phyloP scores from a whole-genome alignment of 1,140 invertebrate species.

The Nomia melanderi region DNA sequence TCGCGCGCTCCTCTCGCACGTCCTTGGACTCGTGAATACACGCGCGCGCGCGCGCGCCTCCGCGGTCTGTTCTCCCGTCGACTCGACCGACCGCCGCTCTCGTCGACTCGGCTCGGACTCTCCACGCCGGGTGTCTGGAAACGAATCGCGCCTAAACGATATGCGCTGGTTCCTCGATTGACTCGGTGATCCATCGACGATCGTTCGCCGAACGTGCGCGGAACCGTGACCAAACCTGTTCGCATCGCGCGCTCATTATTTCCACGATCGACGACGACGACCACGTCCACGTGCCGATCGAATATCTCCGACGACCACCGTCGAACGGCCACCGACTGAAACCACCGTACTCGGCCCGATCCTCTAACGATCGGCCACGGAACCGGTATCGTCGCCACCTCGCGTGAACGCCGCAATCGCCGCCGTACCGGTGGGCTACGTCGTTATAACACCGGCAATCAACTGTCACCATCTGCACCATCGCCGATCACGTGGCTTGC shows the following conservation, averaged over 20 bases:
- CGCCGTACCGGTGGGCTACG: conserved; percentile 39
- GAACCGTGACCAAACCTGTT: too few species aligned
- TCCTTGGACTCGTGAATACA: conserved; percentile 33
- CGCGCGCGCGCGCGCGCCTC: too few species aligned
- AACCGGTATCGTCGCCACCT: conserved; percentile 9
- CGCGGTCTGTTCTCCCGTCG: too few species aligned
- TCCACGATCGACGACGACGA: too few species aligned
- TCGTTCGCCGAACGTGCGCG: too few species aligned
- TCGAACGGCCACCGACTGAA: background rate
- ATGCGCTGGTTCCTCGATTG: too few species aligned
- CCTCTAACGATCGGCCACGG: conserved; percentile 10
- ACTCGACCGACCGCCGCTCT: too few species aligned
- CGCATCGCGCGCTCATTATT: too few species aligned
- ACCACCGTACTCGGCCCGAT: background rate
- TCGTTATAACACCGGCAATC: conserved; percentile 67
- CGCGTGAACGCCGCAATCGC: conserved; percentile 32
- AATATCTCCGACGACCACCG: background rate
- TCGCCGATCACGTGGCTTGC: conserved; percentile 89
- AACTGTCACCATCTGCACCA: conserved; percentile 85
- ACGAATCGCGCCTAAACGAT: too few species aligned
- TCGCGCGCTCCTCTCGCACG: background rate
- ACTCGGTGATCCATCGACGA: too few species aligned
- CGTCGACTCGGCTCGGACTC: too few species aligned
- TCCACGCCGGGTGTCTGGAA: too few species aligned
- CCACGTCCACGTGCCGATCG: background rate